Conservation (phyloP, 2,888 invertebrate species). For the Tuberolachnus salignus region DNA sequence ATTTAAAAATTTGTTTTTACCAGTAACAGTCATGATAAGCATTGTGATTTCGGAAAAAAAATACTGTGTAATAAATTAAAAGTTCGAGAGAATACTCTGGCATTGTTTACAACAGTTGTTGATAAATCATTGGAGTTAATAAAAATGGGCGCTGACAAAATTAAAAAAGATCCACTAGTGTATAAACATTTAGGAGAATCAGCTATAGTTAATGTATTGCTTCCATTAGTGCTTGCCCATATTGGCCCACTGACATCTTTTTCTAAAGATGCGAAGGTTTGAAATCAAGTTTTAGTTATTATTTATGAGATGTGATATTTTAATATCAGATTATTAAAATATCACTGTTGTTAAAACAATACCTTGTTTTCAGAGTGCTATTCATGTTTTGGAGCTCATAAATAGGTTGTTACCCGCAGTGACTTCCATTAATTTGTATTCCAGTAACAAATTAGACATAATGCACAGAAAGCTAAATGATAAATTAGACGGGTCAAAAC, state of each 20-base stretch:
- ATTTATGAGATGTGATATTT: neutral
- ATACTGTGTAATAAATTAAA: conserved; percentile 45
- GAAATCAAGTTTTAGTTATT: neutral
- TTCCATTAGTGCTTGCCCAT: conserved; percentile 85
- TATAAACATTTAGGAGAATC: conserved; percentile 60
- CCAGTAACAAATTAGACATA: conserved; percentile 39
- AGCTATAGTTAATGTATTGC: conserved; percentile 74
- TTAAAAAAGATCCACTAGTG: conserved; percentile 44
- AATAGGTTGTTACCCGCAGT: conserved; percentile 89
- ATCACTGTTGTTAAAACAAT: too few relatives aligned
- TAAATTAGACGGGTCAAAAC: conserved; percentile 51
- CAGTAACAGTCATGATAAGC: conserved; percentile 48
- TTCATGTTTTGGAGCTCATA: conserved; percentile 83
- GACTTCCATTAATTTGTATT: conserved; percentile 78
- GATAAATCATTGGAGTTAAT: conserved; percentile 35
- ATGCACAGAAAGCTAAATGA: conserved; percentile 26
- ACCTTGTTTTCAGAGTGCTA: conserved; percentile 71
- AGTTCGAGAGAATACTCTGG: conserved; percentile 41
- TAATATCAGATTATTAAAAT: neutral
- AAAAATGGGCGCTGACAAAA: conserved; percentile 43
- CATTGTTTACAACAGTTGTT: conserved; percentile 35
- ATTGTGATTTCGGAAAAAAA: conserved; percentile 47
- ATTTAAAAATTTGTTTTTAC: conserved; percentile 67
- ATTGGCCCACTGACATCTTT: conserved; percentile 78
- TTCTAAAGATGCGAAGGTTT: conserved; percentile 52